Conservation (phyloP, 2,113 vertebrate species). For the Peromyscus polionotus region DNA sequence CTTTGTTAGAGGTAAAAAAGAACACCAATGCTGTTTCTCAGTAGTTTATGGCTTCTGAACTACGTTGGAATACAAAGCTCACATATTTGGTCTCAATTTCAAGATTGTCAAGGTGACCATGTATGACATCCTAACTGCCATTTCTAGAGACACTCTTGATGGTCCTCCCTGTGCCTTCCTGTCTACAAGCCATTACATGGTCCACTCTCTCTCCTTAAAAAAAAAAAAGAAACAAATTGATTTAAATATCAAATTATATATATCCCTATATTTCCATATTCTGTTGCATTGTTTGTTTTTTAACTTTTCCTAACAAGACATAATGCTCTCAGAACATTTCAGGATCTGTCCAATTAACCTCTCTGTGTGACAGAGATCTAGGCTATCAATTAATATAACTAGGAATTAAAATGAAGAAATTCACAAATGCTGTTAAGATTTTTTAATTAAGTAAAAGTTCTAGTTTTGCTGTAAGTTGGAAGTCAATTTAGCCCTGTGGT, state of each 20-base stretch:
- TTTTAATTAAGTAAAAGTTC: conserved; percentile 2
- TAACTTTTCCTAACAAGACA: background rate
- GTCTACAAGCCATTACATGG: background rate
- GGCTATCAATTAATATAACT: conserved; percentile 10
- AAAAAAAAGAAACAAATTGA: conserved; percentile 18
- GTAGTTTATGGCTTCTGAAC: background rate
- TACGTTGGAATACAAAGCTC: background rate
- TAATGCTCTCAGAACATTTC: background rate
- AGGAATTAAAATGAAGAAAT: conserved; percentile 37
- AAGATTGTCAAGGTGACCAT: background rate
- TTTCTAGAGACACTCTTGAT: background rate
- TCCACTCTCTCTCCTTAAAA: background rate
- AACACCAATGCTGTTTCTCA: background rate
- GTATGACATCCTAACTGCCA: background rate
- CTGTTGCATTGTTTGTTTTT: background rate
- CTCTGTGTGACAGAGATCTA: background rate
- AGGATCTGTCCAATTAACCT: background rate
- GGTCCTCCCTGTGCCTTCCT: too few species aligned
- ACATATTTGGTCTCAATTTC: background rate
- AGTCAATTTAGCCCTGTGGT: background rate
- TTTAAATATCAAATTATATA: conserved; percentile 49
- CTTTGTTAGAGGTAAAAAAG: conserved; percentile 20
- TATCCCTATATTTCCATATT: background rate
- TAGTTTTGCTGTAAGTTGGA: background rate
- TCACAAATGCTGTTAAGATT: background rate